Percentiles rank a stretch among this genome's conserved stretches.
These are phyloP conservation scores for Numenius arquata DNA, from an alignment of 2,113 vertebrate genomes.

Conservation along the genomic window DNA sequence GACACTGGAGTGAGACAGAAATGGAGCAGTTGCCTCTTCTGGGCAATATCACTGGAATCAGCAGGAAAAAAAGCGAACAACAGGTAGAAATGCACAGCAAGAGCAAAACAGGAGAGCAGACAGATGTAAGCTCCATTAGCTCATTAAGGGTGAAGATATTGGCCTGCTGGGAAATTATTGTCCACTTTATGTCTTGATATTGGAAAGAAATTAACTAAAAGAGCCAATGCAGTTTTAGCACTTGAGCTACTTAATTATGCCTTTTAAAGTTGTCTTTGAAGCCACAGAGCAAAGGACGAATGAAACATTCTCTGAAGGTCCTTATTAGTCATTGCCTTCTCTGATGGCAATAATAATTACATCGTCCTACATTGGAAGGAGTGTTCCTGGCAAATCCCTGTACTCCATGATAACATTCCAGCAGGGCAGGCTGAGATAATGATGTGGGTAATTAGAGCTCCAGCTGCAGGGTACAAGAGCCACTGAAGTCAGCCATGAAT, in stretches of 20 bases:
- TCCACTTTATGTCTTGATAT: conserved; percentile 43
- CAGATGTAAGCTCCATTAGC: neutral
- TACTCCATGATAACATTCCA: neutral
- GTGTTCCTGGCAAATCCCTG: neutral
- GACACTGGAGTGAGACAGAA: neutral
- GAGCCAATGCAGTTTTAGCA: conserved; percentile 26
- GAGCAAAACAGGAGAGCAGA: neutral
- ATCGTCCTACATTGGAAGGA: neutral
- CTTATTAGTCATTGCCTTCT: conserved; percentile 55
- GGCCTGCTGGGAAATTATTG: conserved; percentile 50
- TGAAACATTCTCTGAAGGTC: conserved; percentile 3
- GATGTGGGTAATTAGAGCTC: conserved; percentile 4
- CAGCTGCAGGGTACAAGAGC: neutral
- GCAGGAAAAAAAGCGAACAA: neutral
- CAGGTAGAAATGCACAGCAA: neutral
- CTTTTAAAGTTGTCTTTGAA: conserved; percentile 65
- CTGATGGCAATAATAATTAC: conserved; percentile 60
- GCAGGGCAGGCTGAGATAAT: neutral
- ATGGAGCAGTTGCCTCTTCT: neutral
- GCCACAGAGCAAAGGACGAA: neutral
- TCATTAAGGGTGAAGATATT: conserved; percentile 27
- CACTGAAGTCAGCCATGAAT: neutral
- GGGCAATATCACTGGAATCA: neutral
- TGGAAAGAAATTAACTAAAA: conserved; percentile 53
- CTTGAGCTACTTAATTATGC: conserved; percentile 64